A percentile compares a stretch with the other conserved stretches of the same genome.
phyloP scores from a whole-genome alignment of 2,888 invertebrate genomes.

The Choreutis nemorana region DNA sequence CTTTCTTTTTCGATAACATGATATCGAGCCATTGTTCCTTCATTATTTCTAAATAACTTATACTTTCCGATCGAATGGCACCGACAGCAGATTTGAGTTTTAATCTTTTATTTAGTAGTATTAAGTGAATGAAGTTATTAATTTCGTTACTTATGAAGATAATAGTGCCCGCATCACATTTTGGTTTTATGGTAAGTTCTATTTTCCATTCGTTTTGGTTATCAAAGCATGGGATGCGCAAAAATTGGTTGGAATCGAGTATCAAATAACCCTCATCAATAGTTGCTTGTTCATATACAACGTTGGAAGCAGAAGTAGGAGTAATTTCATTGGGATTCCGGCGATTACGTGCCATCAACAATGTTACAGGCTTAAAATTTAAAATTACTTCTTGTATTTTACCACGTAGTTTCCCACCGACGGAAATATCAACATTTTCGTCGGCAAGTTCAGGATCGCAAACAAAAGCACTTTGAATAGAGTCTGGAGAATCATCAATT shows the following conservation, averaged over 20 bases:
- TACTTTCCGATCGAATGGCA: slow-evolving; percentile 31
- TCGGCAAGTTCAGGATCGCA: slow-evolving; percentile 45
- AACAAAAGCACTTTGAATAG: slow-evolving; percentile 30
- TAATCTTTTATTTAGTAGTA: slow-evolving; percentile 39
- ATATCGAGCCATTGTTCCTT: slow-evolving; percentile 49
- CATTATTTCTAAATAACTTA: slow-evolving; percentile 34
- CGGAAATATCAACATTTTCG: slow-evolving; percentile 33
- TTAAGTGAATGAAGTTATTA: slow-evolving; percentile 33
- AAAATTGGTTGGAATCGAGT: slow-evolving; percentile 34
- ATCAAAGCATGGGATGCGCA: slow-evolving; percentile 43
- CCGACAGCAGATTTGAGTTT: slow-evolving; percentile 34
- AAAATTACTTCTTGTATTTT: slow-evolving; percentile 50
- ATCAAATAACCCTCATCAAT: slow-evolving; percentile 40
- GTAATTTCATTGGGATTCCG: slow-evolving; percentile 18
- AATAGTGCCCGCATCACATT: slow-evolving; percentile 35
- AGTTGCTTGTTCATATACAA: slow-evolving; percentile 42
- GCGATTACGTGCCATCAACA: slow-evolving; percentile 22
- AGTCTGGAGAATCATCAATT: slow-evolving; percentile 35
- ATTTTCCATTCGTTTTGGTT: slow-evolving; percentile 40
- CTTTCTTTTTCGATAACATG: slow-evolving; percentile 29
- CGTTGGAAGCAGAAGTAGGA: slow-evolving; percentile 35
- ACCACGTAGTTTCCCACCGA: slow-evolving; percentile 52
- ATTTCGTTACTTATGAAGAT: slow-evolving; percentile 31
- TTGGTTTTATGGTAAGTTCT: slow-evolving; percentile 40
- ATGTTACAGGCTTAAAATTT: slow-evolving; percentile 46